Evolutionary conservation across 2,113 vertebrate genomes (phyloP), one percentile per base, ranked within the genome.

Genomic region (Anas platyrhynchos): DNA sequence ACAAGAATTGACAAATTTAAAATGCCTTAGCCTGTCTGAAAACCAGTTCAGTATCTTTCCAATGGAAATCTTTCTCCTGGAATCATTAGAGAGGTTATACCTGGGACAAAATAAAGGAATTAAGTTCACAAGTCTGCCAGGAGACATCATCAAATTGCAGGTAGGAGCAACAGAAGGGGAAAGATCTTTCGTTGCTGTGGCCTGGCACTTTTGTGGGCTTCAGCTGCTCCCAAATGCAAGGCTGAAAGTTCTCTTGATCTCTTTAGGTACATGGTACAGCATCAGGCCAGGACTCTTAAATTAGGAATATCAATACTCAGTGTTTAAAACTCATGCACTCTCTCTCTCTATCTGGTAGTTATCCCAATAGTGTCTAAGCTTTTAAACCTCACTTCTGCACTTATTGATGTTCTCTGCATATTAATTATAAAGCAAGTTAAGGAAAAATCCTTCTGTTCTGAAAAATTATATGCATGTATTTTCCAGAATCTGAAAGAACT

Each of bases 401-500:
- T 50, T 86, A 27, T 16, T 41, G 21, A 10, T 72, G 41, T 18
- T 66, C n/a, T 78, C 55, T 44, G 23, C 59, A 38, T 8, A 26
- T 14, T 65, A 43, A 65, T 78, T 63, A 32, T 11, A n/a, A 2
- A 66, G 8, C 66, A 50, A 65, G 38, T 11, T 58, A 83, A 48
- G 23, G 22, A 36, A 62, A 89, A 84, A 43, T 34, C 5, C 12
- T 65, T 43, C 38, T 11, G 32, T 55, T 68, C 73, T 52, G 58
- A 54, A 20, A 56, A 83, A 7, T 25, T n/a, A 58, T 7, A 17
- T 15, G 46, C 22, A 13, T 4, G 5, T 94, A 32, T 88, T 59
- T 86, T 93, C 52, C 91, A 98, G 98, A 97, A 89, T 71, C 96
- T 98, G 82, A 97, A 97, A 92, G 97, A 98, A 69, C 89, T 98